phyloP scores from a whole-genome alignment of 2,113 vertebrate genomes.

The Vidua macroura region DNA sequence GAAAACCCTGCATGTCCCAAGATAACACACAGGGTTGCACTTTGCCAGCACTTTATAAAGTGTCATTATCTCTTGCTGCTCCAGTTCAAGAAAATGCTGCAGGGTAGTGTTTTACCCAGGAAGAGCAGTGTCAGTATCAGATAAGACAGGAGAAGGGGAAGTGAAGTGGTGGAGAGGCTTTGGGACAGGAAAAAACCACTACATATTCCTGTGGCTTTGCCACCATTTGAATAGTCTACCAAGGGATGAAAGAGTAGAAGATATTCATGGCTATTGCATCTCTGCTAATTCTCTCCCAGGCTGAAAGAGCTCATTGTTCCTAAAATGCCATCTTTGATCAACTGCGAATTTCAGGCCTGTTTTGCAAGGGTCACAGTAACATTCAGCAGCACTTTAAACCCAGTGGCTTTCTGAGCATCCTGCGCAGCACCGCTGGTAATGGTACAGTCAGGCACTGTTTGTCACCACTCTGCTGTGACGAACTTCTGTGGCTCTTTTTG shows the following conservation, averaged over 20 bases:
- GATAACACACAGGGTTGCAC: background rate
- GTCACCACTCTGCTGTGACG: constrained; percentile 19
- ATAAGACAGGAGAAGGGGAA: background rate
- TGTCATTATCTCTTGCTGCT: background rate
- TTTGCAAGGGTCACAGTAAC: constrained; percentile 17
- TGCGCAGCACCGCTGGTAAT: background rate
- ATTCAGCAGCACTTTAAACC: constrained; percentile 31
- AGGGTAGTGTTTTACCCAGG: background rate
- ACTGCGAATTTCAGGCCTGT: constrained; percentile 7
- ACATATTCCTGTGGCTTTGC: background rate
- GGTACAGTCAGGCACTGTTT: constrained; percentile 10
- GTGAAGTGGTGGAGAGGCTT: background rate
- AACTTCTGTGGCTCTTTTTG: constrained; percentile 21
- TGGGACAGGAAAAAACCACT: background rate
- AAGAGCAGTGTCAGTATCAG: background rate
- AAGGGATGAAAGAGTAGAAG: background rate
- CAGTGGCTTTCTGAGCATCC: constrained; percentile 1
- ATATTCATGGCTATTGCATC: background rate
- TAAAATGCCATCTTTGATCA: constrained; percentile 29
- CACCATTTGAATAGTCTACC: background rate
- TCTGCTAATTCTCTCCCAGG: background rate
- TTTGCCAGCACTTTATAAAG: background rate
- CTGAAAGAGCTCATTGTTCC: constrained; percentile 10
- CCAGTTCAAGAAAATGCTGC: background rate
- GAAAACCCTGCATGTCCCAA: background rate